A percentile compares a stretch with the other conserved stretches of the same genome.
Evolutionary conservation across 2,113 vertebrate genomes (phyloP).

Genomic region (Sylvia atricapilla): DNA sequence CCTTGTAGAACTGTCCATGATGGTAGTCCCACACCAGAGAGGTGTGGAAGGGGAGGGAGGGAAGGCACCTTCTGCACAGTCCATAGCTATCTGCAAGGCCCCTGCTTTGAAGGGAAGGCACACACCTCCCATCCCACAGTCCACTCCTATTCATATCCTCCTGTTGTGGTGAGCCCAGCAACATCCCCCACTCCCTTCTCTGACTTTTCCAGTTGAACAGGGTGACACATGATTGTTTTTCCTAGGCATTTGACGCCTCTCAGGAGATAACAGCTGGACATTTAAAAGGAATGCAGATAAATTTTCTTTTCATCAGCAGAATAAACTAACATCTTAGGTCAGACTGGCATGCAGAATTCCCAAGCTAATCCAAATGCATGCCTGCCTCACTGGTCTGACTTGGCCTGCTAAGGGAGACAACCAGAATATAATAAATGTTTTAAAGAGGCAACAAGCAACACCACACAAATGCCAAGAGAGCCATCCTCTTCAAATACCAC

Average conservation of each 20-base stretch:
- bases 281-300: background rate
- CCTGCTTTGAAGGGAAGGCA: background rate
- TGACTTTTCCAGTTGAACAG: background rate
- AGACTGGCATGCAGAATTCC: background rate
- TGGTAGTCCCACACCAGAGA: accelerated
- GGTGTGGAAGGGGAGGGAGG: too few relatives aligned
- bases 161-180: background rate
- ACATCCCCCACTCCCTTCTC: background rate
- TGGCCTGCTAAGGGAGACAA: background rate
- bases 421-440: background rate
- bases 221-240: background rate
- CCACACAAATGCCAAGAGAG: background rate
- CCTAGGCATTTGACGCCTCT: background rate
- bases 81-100: background rate
- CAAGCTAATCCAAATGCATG: background rate
- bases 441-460: background rate
- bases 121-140: background rate
- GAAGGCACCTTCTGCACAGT: background rate
- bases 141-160: background rate
- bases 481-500: background rate
- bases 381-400: background rate
- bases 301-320: background rate
- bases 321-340: background rate
- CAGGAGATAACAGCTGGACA: background rate
- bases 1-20: accelerated